These are phyloP conservation scores for Merluccius polli DNA, from an alignment of 2,797 vertebrate genomes.

Conservation along the genomic window DNA sequence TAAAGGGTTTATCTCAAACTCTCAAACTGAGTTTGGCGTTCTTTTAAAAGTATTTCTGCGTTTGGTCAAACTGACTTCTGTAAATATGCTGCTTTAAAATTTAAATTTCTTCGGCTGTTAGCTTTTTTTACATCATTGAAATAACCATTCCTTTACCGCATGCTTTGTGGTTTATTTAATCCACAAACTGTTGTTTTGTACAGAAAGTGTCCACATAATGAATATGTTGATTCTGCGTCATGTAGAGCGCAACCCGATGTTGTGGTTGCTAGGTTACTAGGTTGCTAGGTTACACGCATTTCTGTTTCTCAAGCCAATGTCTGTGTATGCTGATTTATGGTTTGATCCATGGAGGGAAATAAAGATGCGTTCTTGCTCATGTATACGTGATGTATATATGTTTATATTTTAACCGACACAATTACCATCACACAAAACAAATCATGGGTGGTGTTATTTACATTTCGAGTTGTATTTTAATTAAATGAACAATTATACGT, in stretches of 20 bases:
- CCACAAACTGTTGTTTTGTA: conserved; percentile 8
- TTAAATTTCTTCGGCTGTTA: conserved; percentile 21
- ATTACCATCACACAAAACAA: no score
- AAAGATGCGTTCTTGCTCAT: neutral
- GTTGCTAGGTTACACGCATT: neutral
- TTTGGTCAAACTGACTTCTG: conserved; percentile 39
- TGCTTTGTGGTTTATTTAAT: conserved; percentile 17
- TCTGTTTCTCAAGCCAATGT: neutral
- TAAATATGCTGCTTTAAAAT: conserved; percentile 62
- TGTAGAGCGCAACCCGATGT: neutral
- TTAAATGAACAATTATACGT: no score
- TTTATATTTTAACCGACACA: no score
- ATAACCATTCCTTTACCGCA: conserved; percentile 21
- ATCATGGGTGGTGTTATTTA: no score
- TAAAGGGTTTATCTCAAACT: neutral
- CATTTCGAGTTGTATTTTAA: no score
- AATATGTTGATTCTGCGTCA: conserved; percentile 18
- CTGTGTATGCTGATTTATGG: neutral
- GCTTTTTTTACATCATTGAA: no score
- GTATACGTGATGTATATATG: neutral
- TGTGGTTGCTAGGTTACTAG: neutral
- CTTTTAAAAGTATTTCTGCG: conserved; percentile 4
- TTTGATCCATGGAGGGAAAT: neutral
- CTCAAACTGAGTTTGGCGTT: neutral
- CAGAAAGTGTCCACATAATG: neutral